These are phyloP conservation scores for Ophion costatus DNA, from an alignment of 2,888 invertebrate genomes.

Conservation along the genomic window DNA sequence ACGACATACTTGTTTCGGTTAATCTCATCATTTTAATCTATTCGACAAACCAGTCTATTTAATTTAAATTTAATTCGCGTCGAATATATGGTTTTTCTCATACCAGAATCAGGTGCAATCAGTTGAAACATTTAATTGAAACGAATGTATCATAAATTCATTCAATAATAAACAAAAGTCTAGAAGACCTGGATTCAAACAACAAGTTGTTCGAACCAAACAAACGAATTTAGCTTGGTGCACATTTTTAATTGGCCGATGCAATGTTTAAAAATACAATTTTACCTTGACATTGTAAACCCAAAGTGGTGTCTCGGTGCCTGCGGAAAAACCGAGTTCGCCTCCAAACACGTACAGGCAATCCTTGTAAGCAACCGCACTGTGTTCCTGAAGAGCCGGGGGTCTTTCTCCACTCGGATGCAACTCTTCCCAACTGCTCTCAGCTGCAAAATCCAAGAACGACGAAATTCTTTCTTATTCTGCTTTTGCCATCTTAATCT, in stretches of 20 bases:
- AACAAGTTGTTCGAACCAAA: too few species aligned
- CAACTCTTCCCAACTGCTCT: slow-evolving; percentile 90
- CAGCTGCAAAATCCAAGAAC: slow-evolving; percentile 85
- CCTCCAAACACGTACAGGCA: slow-evolving; percentile 94
- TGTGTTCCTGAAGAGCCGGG: slow-evolving; percentile 93
- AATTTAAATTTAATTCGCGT: neutral
- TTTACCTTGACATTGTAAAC: slow-evolving; percentile 90
- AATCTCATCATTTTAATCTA: too few species aligned
- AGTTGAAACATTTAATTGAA: too few species aligned
- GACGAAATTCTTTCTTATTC: neutral
- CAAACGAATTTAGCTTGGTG: too few species aligned
- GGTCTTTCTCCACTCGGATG: slow-evolving; percentile 89
- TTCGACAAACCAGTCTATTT: too few species aligned
- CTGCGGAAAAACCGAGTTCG: slow-evolving; percentile 91
- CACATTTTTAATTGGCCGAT: too few species aligned
- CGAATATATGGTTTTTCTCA: neutral
- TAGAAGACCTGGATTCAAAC: too few species aligned
- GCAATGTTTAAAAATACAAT: neutral
- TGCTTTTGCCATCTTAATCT: neutral
- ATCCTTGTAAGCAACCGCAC: slow-evolving; percentile 90
- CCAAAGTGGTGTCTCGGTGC: slow-evolving; percentile 94
- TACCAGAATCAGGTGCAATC: too few species aligned
- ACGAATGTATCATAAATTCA: too few species aligned
- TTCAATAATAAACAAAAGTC: too few species aligned
- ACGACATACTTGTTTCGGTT: too few species aligned